Evolutionary conservation across 2,113 vertebrate species (phyloP).

Genomic region (Lycocorax pyrrhopterus): DNA sequence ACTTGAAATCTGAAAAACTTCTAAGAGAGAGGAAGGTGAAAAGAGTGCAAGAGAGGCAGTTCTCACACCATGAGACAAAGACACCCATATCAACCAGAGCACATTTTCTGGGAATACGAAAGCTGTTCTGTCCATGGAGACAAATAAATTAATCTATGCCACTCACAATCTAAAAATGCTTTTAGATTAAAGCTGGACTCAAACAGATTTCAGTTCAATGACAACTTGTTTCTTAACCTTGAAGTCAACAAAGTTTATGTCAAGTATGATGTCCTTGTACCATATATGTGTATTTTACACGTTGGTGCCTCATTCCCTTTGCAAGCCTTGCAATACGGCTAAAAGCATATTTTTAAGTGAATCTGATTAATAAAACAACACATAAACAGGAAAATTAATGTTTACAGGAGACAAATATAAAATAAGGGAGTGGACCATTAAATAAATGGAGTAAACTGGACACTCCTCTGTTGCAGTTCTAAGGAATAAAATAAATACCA

Average conservation of each 20-base stretch:
- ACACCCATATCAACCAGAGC: not conserved
- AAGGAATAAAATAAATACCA: not conserved
- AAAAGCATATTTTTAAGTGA: not conserved
- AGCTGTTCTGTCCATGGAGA: not conserved
- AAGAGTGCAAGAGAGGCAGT: not conserved
- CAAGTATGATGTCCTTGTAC: not conserved
- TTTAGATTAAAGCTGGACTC: not conserved
- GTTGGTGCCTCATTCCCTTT: not conserved
- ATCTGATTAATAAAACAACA: not conserved
- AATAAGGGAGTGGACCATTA: not conserved
- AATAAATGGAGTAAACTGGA: not conserved
- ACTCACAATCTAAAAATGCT: not conserved
- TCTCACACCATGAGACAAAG: not conserved
- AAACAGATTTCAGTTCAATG: not conserved
- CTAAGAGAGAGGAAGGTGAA: not conserved
- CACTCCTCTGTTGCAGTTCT: not conserved
- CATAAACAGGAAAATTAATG: not conserved
- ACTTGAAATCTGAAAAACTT: not conserved
- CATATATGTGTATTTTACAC: not conserved
- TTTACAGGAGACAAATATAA: not conserved
- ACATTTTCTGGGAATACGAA: not conserved
- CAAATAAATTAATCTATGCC: not conserved
- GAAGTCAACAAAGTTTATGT: not conserved
- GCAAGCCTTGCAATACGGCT: not conserved
- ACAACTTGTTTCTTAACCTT: not conserved